Evolutionary conservation across 2,113 vertebrate species (phyloP).

Genomic region (Oreotragus oreotragus): DNA sequence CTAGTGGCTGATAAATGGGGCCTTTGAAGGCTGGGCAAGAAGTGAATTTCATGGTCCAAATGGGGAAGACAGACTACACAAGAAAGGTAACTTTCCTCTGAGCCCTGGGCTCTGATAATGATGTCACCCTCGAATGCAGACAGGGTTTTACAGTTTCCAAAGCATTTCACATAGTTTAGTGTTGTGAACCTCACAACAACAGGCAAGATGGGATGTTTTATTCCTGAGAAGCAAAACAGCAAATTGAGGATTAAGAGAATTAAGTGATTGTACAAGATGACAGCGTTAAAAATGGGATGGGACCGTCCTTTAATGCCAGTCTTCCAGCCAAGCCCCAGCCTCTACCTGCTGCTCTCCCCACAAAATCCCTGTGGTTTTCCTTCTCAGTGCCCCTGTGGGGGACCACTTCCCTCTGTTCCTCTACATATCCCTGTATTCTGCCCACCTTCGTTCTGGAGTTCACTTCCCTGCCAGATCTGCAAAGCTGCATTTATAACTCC

Average conservation of each 20-base stretch:
- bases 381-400: accelerated
- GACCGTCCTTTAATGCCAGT: not conserved
- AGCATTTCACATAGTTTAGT: not conserved
- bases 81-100: not conserved
- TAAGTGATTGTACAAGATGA: not conserved
- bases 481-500: not conserved
- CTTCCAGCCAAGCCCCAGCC: not conserved
- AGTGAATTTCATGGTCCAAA: slow-evolving; percentile 49
- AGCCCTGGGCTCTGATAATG: not conserved
- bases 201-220: not conserved
- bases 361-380: no score
- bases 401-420: not conserved
- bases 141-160: not conserved
- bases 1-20: slow-evolving; percentile 58
- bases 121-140: not conserved
- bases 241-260: not conserved
- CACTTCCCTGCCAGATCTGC: not conserved
- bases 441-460: not conserved
- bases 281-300: not conserved
- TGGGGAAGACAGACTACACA: not conserved
- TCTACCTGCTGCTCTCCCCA: no score
- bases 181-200: not conserved
- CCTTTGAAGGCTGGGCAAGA: slow-evolving; percentile 60
- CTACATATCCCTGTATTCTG: not conserved
- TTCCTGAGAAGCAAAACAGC: not conserved